Evolutionary conservation across 2,888 invertebrate species (phyloP).

Genomic region (Nemotelus pantherinus): DNA sequence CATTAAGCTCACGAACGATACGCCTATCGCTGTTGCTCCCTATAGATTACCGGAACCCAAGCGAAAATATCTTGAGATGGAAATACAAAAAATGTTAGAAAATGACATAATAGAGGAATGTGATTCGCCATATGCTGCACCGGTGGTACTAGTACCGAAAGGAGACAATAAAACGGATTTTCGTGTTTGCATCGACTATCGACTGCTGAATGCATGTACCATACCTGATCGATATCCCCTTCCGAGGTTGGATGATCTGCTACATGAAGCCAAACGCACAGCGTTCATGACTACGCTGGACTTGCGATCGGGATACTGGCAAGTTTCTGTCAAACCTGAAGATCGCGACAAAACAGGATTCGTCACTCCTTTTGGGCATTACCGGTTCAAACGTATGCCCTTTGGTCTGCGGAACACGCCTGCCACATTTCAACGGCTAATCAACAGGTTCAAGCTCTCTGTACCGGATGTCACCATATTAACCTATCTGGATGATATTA

Average conservation of each 20-base stretch:
- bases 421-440: background rate
- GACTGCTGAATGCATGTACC: background rate
- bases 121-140: constrained; percentile 3
- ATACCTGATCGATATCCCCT: background rate
- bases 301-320: background rate
- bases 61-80: background rate
- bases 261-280: background rate
- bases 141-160: background rate
- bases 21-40: background rate
- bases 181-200: background rate
- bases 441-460: background rate
- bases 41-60: background rate
- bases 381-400: constrained; percentile 1
- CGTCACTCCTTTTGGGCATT: background rate
- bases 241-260: background rate
- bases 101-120: background rate
- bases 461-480: background rate
- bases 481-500: background rate
- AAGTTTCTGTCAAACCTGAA: background rate
- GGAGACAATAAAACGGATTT: background rate
- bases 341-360: background rate
- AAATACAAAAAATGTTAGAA: background rate
- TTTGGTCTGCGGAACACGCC: constrained; percentile 2
- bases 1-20: background rate
- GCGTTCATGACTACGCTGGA: background rate